These are phyloP conservation scores for Toxotes lorentzi DNA, from an alignment of 2,797 vertebrate genomes.

Conservation along the genomic window DNA sequence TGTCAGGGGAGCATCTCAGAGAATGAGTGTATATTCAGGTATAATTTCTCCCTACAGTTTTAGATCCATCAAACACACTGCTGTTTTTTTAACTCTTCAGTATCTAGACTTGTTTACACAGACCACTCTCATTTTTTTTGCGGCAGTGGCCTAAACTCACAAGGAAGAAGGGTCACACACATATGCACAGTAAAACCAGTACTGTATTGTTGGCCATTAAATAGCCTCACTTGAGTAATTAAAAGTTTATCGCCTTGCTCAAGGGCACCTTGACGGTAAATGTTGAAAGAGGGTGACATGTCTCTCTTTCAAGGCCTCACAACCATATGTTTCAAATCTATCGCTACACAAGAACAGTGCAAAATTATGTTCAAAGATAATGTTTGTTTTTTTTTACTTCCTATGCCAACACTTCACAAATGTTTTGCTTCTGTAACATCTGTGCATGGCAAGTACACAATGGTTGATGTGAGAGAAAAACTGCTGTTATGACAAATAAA, in stretches of 20 bases:
- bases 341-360: not conserved
- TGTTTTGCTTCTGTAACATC: not conserved
- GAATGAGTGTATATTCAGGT: conserved; percentile 14
- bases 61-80: conserved; percentile 7
- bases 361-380: not conserved
- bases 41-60: conserved; percentile 44
- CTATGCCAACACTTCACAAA: not conserved
- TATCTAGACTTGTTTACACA: conserved; percentile 27
- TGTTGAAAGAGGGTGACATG: conserved; percentile 19
- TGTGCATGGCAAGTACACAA: not conserved
- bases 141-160: conserved; percentile 37
- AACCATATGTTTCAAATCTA: conserved; percentile 20
- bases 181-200: conserved; percentile 40
- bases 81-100: conserved; percentile 18
- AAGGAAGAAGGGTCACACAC: conserved; percentile 24
- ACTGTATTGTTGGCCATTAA: conserved; percentile 39
- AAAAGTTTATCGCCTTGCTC: conserved; percentile 60
- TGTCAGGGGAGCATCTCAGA: conserved; percentile 12
- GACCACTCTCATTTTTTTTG: conserved; percentile 39
- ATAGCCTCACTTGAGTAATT: conserved; percentile 49
- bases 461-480: not conserved
- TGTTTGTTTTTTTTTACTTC: not conserved
- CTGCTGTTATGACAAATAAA: not conserved
- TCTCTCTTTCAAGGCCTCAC: conserved; percentile 15
- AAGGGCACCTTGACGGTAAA: conserved; percentile 57